Conservation (phyloP, 53 echinoderm and acorn worm species). For the Astropecten irregularis region DNA sequence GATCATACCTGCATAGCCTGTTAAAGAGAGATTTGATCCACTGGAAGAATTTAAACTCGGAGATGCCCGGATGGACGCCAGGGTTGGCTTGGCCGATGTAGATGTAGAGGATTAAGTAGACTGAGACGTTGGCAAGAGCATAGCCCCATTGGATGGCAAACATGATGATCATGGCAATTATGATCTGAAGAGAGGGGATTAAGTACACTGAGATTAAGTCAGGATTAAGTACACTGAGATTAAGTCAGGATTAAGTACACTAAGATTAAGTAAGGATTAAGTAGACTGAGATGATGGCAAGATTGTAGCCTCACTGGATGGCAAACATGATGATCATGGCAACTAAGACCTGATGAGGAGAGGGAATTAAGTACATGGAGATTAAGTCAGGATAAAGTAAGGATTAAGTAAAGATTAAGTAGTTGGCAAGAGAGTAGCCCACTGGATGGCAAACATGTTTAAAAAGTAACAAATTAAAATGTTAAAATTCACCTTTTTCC, state of each 20-base stretch:
- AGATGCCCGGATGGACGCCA: conserved; percentile 87
- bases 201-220: too few species aligned
- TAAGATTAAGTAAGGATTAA: too few species aligned
- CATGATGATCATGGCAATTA: conserved; percentile 88
- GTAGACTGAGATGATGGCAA: conserved; percentile 80
- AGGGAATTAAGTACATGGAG: background rate
- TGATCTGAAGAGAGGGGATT: conserved; percentile 49
- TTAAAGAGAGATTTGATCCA: conserved; percentile 88
- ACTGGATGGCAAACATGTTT: conserved; percentile 99
- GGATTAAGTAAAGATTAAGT: conserved; percentile 87
- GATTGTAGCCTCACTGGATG: conserved; percentile 97
- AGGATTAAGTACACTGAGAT: too few species aligned
- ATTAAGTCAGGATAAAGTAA: too few species aligned
- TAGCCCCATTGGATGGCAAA: conserved; percentile 99
- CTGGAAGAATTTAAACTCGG: conserved; percentile 89
- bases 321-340: conserved; percentile 94
- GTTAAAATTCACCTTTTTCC: too few species aligned
- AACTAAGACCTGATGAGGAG: conserved; percentile 66
- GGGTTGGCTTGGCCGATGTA: conserved; percentile 98
- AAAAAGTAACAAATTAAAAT: too few species aligned
- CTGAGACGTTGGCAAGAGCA: conserved; percentile 84
- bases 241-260: too few species aligned
- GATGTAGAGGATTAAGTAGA: conserved; percentile 86
- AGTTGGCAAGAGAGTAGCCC: conserved; percentile 93
- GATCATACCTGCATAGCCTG: conserved; percentile 83